Evolutionary conservation across 2,113 vertebrate species (phyloP), one percentile per base, ranked within the genome.

Genomic region (Otus sunia): DNA sequence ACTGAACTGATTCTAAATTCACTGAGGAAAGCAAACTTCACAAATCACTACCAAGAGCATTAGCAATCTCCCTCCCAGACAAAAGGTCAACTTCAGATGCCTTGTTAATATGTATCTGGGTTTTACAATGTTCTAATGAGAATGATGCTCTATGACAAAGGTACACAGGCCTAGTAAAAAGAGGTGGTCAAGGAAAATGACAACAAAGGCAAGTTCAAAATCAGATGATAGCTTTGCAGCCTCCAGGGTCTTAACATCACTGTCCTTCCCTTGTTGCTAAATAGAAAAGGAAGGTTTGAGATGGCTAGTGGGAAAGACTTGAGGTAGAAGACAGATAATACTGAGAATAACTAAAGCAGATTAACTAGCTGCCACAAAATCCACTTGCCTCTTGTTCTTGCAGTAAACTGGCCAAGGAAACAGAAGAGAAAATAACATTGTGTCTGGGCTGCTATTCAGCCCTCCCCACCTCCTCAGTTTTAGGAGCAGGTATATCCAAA

Each of bases 1-100:
- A 88, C 81, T 90, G 87, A 95, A 77, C 69, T 50, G 71, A 75
- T 83, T 74, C 72, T 74, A 86, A 96, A 97, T 89, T 94, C 92
- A 94, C 66, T 45, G 52, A 81, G 75, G 80, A 90, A 93, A 86
- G 81, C 56, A 93, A 88, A 88, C 86, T 88, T 74, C 74, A 92
- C 64, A 86, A 79, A 86, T 63, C 72, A 63, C 62, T 78, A 63
- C 56, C 55, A 75, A 74, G 27, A 90, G 56, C 43, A 71, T 36
- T 67, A 73, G 43, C 59, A 71, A 59, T 63, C 68, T 87, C 37
- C 39, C 64, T 86, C 18, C 56, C 52, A 90, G 77, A 74, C 59
- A 95, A 96, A 94, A 97, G 94, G 80, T 96, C 86, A 92, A 25
- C 52, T 50, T 74, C 45, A 45, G 55, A 86, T 66, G 37, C 50